Conservation (phyloP, 2,797 vertebrate genomes). For the Cynopterus sphinx region DNA sequence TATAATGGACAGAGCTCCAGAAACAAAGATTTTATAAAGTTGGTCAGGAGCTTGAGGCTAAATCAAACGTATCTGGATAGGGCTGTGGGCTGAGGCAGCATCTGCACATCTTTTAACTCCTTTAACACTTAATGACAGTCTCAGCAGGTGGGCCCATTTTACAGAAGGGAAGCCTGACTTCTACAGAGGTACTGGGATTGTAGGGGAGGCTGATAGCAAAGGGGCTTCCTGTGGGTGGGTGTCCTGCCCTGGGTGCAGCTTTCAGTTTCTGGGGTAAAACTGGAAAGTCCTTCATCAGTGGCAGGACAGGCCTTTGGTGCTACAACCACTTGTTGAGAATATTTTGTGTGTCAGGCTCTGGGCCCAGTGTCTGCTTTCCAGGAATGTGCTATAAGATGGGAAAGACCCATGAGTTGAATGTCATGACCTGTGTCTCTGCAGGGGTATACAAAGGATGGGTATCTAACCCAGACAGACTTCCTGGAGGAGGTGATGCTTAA, state of each 20-base stretch:
- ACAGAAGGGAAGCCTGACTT: not conserved
- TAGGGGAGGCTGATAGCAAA: not conserved
- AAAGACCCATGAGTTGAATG: not conserved
- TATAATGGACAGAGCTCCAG: not conserved
- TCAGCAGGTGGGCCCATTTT: slow-evolving; percentile 1
- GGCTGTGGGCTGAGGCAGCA: not conserved
- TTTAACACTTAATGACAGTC: not conserved
- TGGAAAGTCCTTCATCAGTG: too few species aligned
- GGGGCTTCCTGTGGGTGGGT: not conserved
- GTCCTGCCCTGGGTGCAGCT: not conserved
- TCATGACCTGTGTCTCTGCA: not conserved
- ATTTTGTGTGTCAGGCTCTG: not conserved
- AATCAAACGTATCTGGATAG: not conserved
- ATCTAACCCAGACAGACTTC: slow-evolving; percentile 22
- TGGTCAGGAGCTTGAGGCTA: not conserved
- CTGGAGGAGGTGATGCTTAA: not conserved
- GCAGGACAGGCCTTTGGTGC: not conserved
- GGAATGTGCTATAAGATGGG: not conserved
- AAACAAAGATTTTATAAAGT: not conserved
- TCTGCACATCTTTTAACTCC: not conserved
- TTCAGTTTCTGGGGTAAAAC: not conserved
- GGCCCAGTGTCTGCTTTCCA: not conserved
- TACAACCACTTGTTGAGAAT: not conserved
- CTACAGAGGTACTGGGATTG: not conserved
- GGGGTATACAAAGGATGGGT: not conserved